phyloP scores from a whole-genome alignment of 2,113 vertebrate species.

The Poecile atricapillus region DNA sequence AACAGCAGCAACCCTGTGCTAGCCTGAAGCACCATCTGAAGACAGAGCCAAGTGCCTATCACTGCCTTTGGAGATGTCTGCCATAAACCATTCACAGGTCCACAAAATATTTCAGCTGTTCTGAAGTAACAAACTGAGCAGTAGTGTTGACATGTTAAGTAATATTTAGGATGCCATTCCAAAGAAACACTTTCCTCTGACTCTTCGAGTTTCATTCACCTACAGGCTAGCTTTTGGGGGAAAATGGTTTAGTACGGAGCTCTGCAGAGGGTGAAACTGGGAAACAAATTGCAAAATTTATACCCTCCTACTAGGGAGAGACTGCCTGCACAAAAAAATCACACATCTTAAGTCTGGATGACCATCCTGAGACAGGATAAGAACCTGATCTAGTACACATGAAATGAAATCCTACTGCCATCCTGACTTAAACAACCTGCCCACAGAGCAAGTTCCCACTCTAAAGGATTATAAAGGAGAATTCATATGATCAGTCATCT shows the following conservation, averaged over 20 bases:
- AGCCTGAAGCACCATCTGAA: neutral
- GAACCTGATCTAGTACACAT: neutral
- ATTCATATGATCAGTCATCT: neutral
- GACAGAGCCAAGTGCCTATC: neutral
- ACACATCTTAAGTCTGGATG: neutral
- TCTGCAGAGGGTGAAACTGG: neutral
- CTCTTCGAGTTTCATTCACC: neutral
- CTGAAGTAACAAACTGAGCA: neutral
- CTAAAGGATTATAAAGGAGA: neutral
- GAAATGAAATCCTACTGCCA: neutral
- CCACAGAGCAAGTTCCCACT: neutral
- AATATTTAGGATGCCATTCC: neutral
- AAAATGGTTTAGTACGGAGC: neutral
- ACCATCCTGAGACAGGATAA: neutral
- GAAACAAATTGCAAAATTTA: neutral
- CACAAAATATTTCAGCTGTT: neutral
- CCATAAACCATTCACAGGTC: neutral
- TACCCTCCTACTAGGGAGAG: neutral
- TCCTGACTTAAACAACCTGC: neutral
- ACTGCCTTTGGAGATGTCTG: neutral
- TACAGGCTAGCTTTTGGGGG: accelerated
- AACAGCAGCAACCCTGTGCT: neutral
- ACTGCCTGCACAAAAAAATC: neutral
- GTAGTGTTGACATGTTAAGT: neutral
- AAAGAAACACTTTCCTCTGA: neutral